These are phyloP conservation scores for Sebastes iracundus DNA, from an alignment of 2,797 vertebrate species.

Conservation along the genomic window DNA sequence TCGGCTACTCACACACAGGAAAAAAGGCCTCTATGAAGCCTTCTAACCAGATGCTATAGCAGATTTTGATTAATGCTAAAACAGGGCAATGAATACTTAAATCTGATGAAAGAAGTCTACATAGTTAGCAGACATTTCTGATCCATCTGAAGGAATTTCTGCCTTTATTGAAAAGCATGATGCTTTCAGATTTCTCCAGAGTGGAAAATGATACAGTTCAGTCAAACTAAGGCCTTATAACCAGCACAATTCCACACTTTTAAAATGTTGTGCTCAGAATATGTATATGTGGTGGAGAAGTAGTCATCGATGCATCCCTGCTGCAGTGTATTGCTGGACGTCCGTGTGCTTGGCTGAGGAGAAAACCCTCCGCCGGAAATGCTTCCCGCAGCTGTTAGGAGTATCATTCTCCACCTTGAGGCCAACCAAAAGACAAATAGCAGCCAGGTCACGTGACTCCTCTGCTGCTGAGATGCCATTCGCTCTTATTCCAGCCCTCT, in stretches of 20 bases:
- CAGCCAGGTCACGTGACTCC: slow-evolving; percentile 74
- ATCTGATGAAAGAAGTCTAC: not conserved
- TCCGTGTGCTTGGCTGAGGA: slow-evolving; percentile 57
- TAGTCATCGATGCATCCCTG: slow-evolving; percentile 23
- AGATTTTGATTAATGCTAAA: not conserved
- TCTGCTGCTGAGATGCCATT: slow-evolving; percentile 61
- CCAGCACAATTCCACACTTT: not conserved
- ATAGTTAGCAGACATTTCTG: not conserved
- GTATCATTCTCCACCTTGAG: slow-evolving; percentile 80
- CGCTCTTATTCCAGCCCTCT: slow-evolving; percentile 52
- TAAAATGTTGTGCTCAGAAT: not conserved
- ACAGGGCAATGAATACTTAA: not conserved
- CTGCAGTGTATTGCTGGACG: slow-evolving; percentile 35
- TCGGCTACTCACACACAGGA: not conserved
- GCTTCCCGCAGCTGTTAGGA: slow-evolving; percentile 81
- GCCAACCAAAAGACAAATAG: slow-evolving; percentile 78
- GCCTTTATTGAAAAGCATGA: not conserved
- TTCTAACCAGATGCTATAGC: not conserved
- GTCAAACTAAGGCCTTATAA: not conserved
- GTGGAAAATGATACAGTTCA: not conserved
- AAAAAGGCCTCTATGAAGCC: not conserved
- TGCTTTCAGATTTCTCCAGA: not conserved
- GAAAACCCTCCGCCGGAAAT: slow-evolving; percentile 76
- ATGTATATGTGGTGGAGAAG: not conserved
- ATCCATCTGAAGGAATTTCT: not conserved